A percentile compares a stretch with the other conserved stretches of the same genome.
These are phyloP conservation scores for Gari tellinella DNA, from an alignment of 2,888 invertebrate species.

Conservation along the genomic window DNA sequence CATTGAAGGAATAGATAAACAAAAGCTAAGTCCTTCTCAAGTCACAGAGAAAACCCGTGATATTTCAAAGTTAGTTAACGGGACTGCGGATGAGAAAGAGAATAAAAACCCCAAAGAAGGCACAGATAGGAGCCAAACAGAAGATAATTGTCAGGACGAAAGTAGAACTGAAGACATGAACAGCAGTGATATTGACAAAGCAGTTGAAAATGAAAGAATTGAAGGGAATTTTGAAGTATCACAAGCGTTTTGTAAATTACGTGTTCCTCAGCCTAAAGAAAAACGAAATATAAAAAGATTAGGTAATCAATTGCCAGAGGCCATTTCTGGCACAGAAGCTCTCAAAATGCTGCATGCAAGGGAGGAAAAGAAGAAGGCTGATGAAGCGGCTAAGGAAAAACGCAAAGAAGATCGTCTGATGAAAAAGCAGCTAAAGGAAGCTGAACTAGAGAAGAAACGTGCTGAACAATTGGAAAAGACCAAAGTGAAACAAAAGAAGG, in stretches of 20 bases:
- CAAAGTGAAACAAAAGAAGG: no score
- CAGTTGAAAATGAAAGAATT: no score
- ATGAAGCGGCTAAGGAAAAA: constrained; percentile 15
- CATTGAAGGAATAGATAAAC: no score
- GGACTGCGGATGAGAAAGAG: no score
- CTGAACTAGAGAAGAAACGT: not conserved
- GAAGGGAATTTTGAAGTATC: no score
- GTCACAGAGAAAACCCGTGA: not conserved
- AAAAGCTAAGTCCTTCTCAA: constrained; percentile 2
- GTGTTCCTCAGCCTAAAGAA: constrained; percentile 2
- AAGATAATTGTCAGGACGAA: no score
- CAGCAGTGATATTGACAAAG: no score
- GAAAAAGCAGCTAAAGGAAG: constrained; percentile 1
- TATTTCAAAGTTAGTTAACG: not conserved
- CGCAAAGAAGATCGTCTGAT: constrained; percentile 4
- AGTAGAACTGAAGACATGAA: no score
- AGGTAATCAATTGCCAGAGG: constrained; percentile 18
- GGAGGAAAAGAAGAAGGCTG: constrained; percentile 26
- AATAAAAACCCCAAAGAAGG: no score
- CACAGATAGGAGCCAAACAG: no score
- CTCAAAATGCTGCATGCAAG: constrained; percentile 25
- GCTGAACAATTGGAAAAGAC: no score
- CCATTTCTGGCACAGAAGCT: constrained; percentile 17
- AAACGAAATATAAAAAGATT: not conserved
- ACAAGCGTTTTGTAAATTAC: not conserved